phyloP scores from a whole-genome alignment of 2,888 invertebrate genomes.

The Adelphocoris suturalis region DNA sequence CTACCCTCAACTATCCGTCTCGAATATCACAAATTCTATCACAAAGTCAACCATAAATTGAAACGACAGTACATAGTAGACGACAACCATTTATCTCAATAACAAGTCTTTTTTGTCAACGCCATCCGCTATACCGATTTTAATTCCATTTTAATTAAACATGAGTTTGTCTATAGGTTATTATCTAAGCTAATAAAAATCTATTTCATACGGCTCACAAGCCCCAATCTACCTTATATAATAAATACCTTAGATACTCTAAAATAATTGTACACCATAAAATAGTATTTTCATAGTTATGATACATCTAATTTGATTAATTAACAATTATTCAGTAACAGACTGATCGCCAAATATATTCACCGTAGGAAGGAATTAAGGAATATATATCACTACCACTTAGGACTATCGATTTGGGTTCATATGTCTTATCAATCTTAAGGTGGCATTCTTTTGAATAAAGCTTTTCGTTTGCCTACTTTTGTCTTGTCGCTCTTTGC shows the following conservation, averaged over 20 bases:
- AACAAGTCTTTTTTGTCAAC: slow-evolving; percentile 5
- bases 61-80: not conserved
- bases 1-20: not conserved
- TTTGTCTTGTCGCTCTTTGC: not conserved
- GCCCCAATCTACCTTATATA: not conserved
- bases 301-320: not conserved
- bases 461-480: not conserved
- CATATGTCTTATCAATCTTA: not conserved
- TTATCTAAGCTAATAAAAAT: not conserved
- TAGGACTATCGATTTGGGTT: not conserved
- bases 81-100: not conserved
- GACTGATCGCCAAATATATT: not conserved
- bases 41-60: slow-evolving; percentile 1
- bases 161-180: not conserved
- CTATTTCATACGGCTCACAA: not conserved
- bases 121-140: not conserved
- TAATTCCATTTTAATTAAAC: not conserved
- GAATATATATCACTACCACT: not conserved
- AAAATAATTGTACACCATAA: not conserved
- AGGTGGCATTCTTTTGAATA: not conserved
- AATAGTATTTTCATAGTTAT: not conserved
- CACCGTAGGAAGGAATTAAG: slow-evolving; percentile 21
- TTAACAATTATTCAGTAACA: not conserved
- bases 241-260: too few species aligned
- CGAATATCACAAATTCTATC: slow-evolving; percentile 36